phyloP scores from a whole-genome alignment of 1,140 invertebrate genomes.

The Monochamus saltuarius region DNA sequence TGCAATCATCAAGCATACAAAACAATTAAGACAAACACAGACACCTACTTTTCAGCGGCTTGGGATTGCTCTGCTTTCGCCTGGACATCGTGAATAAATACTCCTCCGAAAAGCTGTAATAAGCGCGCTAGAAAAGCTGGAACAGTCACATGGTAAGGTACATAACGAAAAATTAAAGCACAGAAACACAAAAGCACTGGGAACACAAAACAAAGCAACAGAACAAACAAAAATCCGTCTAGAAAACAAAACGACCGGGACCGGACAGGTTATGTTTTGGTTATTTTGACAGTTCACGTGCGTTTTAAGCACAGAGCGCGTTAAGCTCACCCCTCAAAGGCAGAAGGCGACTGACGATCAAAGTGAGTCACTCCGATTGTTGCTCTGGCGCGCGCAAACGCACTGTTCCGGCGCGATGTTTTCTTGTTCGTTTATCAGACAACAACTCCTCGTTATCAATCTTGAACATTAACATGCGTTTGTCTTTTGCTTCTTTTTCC shows the following conservation, averaged over 20 bases:
- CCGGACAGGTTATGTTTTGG: conserved; percentile 11
- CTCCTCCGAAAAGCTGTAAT: conserved; percentile 15
- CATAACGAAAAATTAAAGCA: conserved; percentile 19
- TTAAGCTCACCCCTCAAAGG: conserved; percentile 20
- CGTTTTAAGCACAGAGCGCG: conserved; percentile 19
- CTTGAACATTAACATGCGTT: conserved; percentile 33
- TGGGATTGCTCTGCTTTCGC: conserved; percentile 64
- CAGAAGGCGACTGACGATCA: conserved; percentile 27
- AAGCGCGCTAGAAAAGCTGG: conserved; percentile 20
- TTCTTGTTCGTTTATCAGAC: conserved; percentile 31
- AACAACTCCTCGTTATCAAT: conserved; percentile 31
- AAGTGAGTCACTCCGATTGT: conserved; percentile 34
- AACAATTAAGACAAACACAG: background rate
- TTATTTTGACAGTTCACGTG: conserved; percentile 36
- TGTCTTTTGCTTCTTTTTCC: conserved; percentile 26
- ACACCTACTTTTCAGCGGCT: conserved; percentile 62
- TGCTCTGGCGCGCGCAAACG: conserved; percentile 31
- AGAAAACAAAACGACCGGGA: conserved; percentile 5
- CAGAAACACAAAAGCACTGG: conserved; percentile 32
- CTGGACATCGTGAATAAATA: conserved; percentile 57
- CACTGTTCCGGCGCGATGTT: conserved; percentile 39
- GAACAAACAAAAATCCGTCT: conserved; percentile 20
- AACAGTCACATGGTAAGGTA: conserved; percentile 42
- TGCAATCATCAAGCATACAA: background rate
- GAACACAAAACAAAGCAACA: conserved; percentile 27